Base-by-base conservation (phyloP, 1,140 invertebrate species). In the Macrotrachela quadricornifera region DNA sequence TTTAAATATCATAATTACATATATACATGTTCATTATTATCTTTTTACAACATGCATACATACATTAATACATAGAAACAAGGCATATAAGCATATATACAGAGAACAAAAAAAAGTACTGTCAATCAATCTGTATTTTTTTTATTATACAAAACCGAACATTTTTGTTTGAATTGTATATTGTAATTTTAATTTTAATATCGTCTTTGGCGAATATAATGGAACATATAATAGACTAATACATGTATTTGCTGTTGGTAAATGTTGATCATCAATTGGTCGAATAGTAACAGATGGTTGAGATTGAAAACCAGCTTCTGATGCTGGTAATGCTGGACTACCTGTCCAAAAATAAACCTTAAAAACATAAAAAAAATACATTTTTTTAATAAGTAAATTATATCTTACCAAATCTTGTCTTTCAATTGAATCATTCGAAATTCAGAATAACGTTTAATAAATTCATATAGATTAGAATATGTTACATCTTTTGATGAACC, bases 291-390 rank as follows among this genome's bases (percentile, higher is more conserved):
- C 86, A 50, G 82, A 90, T 50, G 94, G 94, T 81, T 96, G 85
- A 13, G 92, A 92, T 67, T 96, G 90, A 71, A 97, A 99, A 46
- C 91, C 91, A 69, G 97, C 92, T 70, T 96, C 90, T 54, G 86
- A 92, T 14, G 92, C 91, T 46, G 94, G 94, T 58, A 99, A 72
- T 43, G 91, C 87, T 6, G 94, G 91, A 56, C 88, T 94, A 47
- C 92, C 92, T 14, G 91, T 97, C 94, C 92, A 99, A 71, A 99
- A 99, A 64, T 96, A 97, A 10, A 96, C 83, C 84, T 90, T 57
- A 17, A 62, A 65, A 49, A 51, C 58, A 50, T 36, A 57, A 57
- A 51, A 21, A 49, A 46, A 17, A 14, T 6, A 4, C 8, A 30
- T 4, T 4, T 30, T 30, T 30, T 30, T 10, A 42, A 42, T 4